phyloP scores from a whole-genome alignment of 2,888 invertebrate genomes.

The Helobdella robusta region DNA sequence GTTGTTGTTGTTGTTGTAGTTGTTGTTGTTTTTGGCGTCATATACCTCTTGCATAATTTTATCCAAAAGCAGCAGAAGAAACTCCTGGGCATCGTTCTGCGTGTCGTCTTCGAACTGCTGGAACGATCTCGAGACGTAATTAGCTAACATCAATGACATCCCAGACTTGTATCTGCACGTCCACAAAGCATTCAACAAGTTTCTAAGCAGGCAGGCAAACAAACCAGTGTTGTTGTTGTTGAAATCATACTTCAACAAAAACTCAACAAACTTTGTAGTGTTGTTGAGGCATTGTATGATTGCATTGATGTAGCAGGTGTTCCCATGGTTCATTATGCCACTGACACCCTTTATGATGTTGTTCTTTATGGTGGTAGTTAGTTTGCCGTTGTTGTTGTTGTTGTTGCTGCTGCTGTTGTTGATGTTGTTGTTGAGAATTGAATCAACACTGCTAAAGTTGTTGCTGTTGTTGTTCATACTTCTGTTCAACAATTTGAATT shows the following conservation, averaged over 20 bases:
- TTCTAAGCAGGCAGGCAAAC: too few species aligned
- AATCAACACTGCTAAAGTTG: too few species aligned
- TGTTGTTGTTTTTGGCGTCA: not conserved
- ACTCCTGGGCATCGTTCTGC: slow-evolving; percentile 28
- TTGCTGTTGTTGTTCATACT: not conserved
- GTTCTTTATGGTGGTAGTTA: not conserved
- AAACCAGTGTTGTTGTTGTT: not conserved
- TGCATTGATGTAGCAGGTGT: slow-evolving; percentile 95
- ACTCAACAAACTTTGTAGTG: slow-evolving; percentile 86
- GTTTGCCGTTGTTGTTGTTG: not conserved
- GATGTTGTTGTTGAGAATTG: too few species aligned
- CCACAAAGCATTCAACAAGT: slow-evolving; percentile 18
- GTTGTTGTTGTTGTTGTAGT: too few species aligned
- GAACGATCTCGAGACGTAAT: not conserved
- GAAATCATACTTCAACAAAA: slow-evolving; percentile 55
- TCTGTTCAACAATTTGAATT: not conserved
- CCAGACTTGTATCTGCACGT: slow-evolving; percentile 9
- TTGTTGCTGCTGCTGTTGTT: not conserved
- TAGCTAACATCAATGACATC: slow-evolving; percentile 19
- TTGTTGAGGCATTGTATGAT: slow-evolving; percentile 90
- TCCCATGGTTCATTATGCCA: slow-evolving; percentile 87
- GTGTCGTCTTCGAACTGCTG: slow-evolving; percentile 23
- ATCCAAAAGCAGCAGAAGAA: slow-evolving; percentile 26
- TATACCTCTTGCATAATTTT: slow-evolving; percentile 21
- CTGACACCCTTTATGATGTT: slow-evolving; percentile 60